phyloP scores from a whole-genome alignment of 2,888 invertebrate species.

The Lasioglossum zephyrum region DNA sequence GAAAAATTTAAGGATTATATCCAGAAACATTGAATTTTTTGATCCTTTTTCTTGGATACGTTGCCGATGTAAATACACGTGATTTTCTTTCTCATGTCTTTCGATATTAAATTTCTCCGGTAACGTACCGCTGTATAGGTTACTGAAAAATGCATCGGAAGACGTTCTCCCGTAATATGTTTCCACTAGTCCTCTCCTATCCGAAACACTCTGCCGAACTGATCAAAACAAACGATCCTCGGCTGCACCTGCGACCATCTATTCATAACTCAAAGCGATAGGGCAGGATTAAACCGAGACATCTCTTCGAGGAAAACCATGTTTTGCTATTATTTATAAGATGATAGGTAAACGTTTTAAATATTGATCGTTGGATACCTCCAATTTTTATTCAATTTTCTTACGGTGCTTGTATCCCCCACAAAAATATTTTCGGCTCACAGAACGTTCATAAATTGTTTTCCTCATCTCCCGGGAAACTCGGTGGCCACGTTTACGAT shows the following conservation, averaged over 20 bases:
- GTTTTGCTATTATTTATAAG: neutral
- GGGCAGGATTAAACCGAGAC: neutral
- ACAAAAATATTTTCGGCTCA: neutral
- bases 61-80: too few species aligned
- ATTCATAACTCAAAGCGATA: neutral
- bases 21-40: too few species aligned
- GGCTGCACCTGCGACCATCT: slow-evolving; percentile 1
- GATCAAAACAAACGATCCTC: neutral
- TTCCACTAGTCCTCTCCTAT: neutral
- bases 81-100: too few species aligned
- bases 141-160: neutral
- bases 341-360: neutral
- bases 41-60: too few species aligned
- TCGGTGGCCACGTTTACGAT: neutral
- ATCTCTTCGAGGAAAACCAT: neutral
- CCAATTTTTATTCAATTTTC: neutral
- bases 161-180: neutral
- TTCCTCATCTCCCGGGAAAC: neutral
- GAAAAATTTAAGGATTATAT: too few species aligned
- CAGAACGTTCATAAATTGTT: neutral
- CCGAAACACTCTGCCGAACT: neutral
- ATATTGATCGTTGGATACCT: neutral
- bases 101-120: too few species aligned
- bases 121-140: neutral
- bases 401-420: neutral